Evolutionary conservation across 2,888 invertebrate species (phyloP), one percentile per base, ranked within the genome.

Genomic region (Idaea biselata): DNA sequence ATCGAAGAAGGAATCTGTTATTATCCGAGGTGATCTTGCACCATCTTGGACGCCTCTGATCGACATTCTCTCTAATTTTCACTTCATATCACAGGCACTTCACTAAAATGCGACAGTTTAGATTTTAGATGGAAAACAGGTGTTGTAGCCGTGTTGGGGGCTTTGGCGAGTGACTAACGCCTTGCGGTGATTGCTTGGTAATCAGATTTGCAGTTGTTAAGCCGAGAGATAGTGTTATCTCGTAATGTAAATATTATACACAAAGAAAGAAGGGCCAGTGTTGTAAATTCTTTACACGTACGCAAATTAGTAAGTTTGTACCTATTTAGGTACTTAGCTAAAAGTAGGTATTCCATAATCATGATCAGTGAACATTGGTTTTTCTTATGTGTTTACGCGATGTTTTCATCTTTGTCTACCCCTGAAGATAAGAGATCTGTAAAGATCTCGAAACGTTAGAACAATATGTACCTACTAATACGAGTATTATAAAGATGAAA

Each of bases 1-100:
- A 68, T 93, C 92, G 72, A 91, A 92, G 78, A 92, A 93, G 0
- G 88, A 91, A 67, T 93, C 93, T 0, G 86, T 84, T 59, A 91
- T 73, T 68, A 91, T 88, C 63, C 82, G 77, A 0, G 92, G 91
- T 0, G 92, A 90, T 58, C 91, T 78, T 8, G 88, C 82, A 1
- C 91, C 93, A 62, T 93, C 93, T 57, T 84, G 87, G 6, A 93
- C 88, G 4, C 93, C 93, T 75, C 93, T 73, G 17, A 87, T 88
- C 11, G 93, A 90, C 93, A 93, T 93, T 64, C 14, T 67, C 7
- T 56, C 44, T 17, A 4, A 44, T 44, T 5, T 8, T 44, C 44
- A 44, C 44, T 44, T 44, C 44, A 44, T 44, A 44, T 44, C 44
- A 25, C 25, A 25, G 25, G 5, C 25, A 1, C 1, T 3, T 25